Base-by-base conservation (phyloP, 37 sponge, comb jelly and placozoan species). In the Amphimedon queenslandica region DNA sequence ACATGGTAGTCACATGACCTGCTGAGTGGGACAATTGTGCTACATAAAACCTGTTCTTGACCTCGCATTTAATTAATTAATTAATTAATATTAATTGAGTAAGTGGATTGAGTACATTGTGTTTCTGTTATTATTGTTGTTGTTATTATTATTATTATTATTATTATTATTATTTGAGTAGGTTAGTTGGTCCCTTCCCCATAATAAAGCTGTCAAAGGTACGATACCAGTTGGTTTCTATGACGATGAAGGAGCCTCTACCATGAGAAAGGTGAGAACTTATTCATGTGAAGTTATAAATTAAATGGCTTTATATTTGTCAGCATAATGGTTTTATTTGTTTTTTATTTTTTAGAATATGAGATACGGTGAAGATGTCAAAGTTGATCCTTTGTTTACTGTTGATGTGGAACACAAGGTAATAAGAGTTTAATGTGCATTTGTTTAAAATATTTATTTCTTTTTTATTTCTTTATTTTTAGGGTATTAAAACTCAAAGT, bases 211-310 rank as follows among this genome's bases (percentile, higher is more conserved):
- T 41, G 55, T 37, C 31, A 58, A 60, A 60, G 89, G 93, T 29
- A 38, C 24, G 23, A 70, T 84, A 11, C 39, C 73, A 34, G 80
- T 92, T 67, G 72, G 84, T 24, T 79, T 92, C 66, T 92, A 77
- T 53, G 72, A 75, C 42, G 80, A 80, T 55, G 89, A 92, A 18
- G 88, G 82, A 36, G 55, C 74, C 10, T 66, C 76, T 35, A 70
- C 76, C 3, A 24, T 92, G 25, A 84, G 89, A 34, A 92, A 88
- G 82, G 92, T 86, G n/a, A 32, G 74, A 8, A 28, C 13, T 30
- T 11, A 23, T 32, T 37, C 30, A 10, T 71, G 67, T 77, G 71
- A 47, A 8, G 8, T 18, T 40, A 60, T 2, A 29, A 25, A 31
- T 42, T 57, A 23, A 42, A 34, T 29, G 27, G 41, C 64, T 23